Conservation (phyloP, 2,113 vertebrate genomes). For the Pachyramphus minor region DNA sequence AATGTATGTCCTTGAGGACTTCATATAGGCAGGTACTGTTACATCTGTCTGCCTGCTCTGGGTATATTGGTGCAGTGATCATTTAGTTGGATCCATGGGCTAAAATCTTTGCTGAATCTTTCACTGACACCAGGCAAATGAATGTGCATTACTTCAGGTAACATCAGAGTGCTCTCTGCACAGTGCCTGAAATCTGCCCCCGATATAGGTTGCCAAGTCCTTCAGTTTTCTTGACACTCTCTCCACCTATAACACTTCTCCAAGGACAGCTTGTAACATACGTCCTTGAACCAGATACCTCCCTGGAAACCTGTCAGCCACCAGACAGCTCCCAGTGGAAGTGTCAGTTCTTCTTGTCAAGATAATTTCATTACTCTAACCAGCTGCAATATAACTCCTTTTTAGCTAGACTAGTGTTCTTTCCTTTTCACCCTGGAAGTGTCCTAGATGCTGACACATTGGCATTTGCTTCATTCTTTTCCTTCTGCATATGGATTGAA, state of each 20-base stretch:
- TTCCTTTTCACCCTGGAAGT: neutral
- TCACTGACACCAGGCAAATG: neutral
- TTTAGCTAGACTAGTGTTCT: neutral
- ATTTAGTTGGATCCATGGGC: neutral
- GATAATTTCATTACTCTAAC: neutral
- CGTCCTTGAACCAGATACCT: neutral
- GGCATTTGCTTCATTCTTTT: neutral
- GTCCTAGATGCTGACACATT: neutral
- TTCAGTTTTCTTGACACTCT: neutral
- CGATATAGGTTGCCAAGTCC: neutral
- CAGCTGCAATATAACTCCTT: neutral
- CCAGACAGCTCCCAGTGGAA: neutral
- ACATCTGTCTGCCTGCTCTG: neutral
- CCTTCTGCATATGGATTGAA: neutral
- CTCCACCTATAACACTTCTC: neutral
- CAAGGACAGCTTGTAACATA: neutral
- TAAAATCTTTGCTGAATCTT: neutral
- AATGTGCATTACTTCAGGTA: neutral
- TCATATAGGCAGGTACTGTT: neutral
- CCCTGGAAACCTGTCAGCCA: neutral
- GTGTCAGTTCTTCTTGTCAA: neutral
- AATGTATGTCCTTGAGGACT: neutral
- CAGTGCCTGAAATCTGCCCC: neutral
- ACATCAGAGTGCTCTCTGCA: neutral
- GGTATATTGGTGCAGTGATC: neutral